These are phyloP conservation scores for Colossoma macropomum DNA, from an alignment of 2,113 vertebrate species.

Conservation along the genomic window DNA sequence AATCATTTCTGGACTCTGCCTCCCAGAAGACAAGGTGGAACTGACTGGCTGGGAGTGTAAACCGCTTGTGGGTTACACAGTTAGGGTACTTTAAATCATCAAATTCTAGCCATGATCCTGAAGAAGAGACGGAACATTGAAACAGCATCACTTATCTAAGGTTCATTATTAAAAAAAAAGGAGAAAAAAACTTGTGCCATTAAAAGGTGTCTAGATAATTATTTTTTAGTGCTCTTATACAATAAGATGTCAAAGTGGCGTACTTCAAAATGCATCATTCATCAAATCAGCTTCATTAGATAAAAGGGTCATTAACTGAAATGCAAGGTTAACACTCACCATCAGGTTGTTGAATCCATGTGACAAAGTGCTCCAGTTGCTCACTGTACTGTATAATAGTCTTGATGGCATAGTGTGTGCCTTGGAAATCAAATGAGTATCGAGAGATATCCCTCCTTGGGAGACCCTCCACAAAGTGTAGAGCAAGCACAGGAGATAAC, in stretches of 20 bases:
- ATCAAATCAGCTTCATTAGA: background rate
- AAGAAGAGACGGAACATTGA: conserved; percentile 50
- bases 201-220: no score
- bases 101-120: conserved; percentile 90
- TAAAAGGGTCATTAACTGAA: background rate
- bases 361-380: conserved; percentile 84
- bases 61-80: conserved; percentile 68
- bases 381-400: conserved; percentile 83
- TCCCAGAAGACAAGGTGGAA: conserved; percentile 93
- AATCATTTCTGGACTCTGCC: conserved; percentile 51
- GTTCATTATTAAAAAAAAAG: background rate
- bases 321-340: conserved; percentile 75
- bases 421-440: conserved; percentile 83
- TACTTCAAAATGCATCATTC: no score
- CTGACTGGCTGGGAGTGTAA: conserved; percentile 81
- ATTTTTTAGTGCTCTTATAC: no score
- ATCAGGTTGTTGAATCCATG: conserved; percentile 82
- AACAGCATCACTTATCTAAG: background rate
- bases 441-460: conserved; percentile 76
- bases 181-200: background rate
- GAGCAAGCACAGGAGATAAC: conserved; percentile 80
- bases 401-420: conserved; percentile 76
- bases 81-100: conserved; percentile 86
- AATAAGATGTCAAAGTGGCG: no score
- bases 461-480: conserved; percentile 92